These are phyloP conservation scores for Thymelicus acteon DNA, from an alignment of 2,888 invertebrate genomes.

Conservation along the genomic window DNA sequence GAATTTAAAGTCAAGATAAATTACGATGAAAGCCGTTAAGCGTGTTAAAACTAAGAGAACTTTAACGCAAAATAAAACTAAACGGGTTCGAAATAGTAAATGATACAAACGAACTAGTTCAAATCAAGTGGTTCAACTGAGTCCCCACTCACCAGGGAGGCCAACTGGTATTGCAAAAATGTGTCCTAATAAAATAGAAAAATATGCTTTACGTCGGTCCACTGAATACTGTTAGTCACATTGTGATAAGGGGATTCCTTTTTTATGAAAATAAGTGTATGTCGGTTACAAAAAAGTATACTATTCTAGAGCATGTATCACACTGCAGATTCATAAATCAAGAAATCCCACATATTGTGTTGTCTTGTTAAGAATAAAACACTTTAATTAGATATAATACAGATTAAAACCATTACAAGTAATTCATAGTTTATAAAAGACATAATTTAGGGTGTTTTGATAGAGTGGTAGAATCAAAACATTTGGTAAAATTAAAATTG, in stretches of 20 bases:
- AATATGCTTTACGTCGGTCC: constrained; percentile 56
- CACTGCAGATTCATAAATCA: constrained; percentile 21
- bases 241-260: constrained; percentile 49
- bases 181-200: constrained; percentile 81
- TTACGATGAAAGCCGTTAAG: constrained; percentile 67
- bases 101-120: constrained; percentile 52
- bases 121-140: constrained; percentile 52
- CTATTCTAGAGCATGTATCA: too few species aligned
- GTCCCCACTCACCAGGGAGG: constrained; percentile 81
- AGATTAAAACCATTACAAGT: neutral
- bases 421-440: neutral
- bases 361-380: constrained; percentile 23
- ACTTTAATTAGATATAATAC: constrained; percentile 17
- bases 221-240: constrained; percentile 56
- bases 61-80: constrained; percentile 48
- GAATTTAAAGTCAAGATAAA: constrained; percentile 24
- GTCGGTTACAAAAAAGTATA: neutral
- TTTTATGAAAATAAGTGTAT: constrained; percentile 35
- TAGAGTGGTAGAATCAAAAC: neutral
- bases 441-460: neutral
- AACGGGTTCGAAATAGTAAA: constrained; percentile 37
- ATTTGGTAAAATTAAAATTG: neutral
- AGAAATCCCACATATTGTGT: constrained; percentile 19
- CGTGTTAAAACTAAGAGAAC: constrained; percentile 51
- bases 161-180: constrained; percentile 82